Evolutionary conservation across 2,888 invertebrate genomes (phyloP), one percentile per base, ranked within the genome.

Genomic region (Siphlonurus alternatus): DNA sequence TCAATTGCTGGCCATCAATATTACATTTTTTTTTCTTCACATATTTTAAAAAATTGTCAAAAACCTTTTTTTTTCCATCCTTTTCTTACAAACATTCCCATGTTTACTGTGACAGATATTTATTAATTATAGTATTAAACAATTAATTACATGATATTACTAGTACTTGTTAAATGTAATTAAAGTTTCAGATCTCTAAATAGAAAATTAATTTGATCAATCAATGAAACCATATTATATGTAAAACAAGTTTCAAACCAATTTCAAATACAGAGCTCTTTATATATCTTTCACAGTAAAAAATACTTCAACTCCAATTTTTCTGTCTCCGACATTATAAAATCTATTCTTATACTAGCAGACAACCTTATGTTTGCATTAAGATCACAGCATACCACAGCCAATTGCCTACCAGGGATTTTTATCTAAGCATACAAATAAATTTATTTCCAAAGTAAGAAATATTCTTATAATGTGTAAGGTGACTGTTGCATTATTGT

Each of bases 301-400:
- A n/a, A n/a, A n/a, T n/a, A n/a, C n/a, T n/a, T n/a, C n/a, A n/a
- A n/a, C 61, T 65, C 51, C 59, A 19, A 18, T 56, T 51, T 61
- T 38, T 51, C 64, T 65, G 62, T 20, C 64, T 63, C 65, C 65
- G 66, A 66, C 60, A 38, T 38, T 38, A 38, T 38, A 38, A 38
- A 38, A 38, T 38, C 38, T 38, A 38, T 38, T 38, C 38, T 38
- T 38, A 38, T 38, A 38, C 38, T 38, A 38, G 38, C 38, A 38
- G 38, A 38, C 38, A 38, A 38, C 38, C 38, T 38, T 38, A 38
- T 38, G 38, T 38, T 38, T 38, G 38, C 38, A 38, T 38, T 38
- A 38, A 38, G 38, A 38, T 38, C 38, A 38, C 38, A 38, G 38
- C 38, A 38, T 38, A 38, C 38, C 38, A 38, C 38, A 38, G 38